Conservation (phyloP, 2,113 vertebrate species). For the Girardinichthys multiradiatus region DNA sequence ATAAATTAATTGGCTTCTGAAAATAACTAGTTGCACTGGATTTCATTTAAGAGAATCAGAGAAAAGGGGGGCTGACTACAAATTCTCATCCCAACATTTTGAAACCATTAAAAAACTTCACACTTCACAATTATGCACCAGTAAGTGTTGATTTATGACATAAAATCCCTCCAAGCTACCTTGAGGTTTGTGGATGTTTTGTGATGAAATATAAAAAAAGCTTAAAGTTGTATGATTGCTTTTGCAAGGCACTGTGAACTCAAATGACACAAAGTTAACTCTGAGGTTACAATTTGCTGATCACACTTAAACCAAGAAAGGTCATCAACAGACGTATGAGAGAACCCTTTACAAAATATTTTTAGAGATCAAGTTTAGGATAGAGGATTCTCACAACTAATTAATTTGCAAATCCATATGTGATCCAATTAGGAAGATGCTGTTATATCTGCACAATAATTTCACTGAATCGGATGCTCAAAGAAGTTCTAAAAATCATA, state of each 20-base stretch:
- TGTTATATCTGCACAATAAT: slow-evolving; percentile 8
- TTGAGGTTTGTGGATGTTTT: neutral
- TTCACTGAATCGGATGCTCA: neutral
- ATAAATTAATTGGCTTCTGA: too few relatives aligned
- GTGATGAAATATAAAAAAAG: too few relatives aligned
- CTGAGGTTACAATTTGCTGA: slow-evolving; percentile 15
- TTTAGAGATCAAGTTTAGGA: slow-evolving; percentile 28
- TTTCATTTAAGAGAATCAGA: too few relatives aligned
- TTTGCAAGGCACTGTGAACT: neutral
- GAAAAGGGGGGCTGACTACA: too few relatives aligned
- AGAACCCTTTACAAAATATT: slow-evolving; percentile 36
- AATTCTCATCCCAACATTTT: too few relatives aligned
- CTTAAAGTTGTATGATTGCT: too few relatives aligned
- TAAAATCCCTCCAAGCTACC: too few relatives aligned
- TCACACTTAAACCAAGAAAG: slow-evolving; percentile 4
- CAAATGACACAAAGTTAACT: slow-evolving; percentile 1
- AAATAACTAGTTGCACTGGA: too few relatives aligned
- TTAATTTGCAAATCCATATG: slow-evolving; percentile 48
- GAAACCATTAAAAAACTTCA: too few relatives aligned
- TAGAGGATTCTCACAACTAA: slow-evolving; percentile 29
- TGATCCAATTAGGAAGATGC: slow-evolving; percentile 9
- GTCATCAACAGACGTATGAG: slow-evolving; percentile 4
- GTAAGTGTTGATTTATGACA: neutral
- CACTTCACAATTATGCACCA: neutral
- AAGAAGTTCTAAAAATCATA: neutral